phyloP scores from a whole-genome alignment of 2,888 invertebrate genomes.

The Leptinotarsa juncta region DNA sequence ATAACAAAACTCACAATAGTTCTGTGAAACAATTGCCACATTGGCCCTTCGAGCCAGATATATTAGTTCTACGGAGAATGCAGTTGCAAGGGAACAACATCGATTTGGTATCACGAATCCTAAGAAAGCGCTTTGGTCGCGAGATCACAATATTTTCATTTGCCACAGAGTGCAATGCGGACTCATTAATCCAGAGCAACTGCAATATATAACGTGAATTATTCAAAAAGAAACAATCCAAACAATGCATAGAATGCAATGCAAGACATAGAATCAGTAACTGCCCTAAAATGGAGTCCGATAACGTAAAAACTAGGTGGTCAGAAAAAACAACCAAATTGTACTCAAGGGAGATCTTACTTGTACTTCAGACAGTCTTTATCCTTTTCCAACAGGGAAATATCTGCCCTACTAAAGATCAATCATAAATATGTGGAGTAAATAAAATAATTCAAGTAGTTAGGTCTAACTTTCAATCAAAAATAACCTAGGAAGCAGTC shows the following conservation, averaged over 20 bases:
- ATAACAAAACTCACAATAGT: background rate
- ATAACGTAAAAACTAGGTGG: too few relatives aligned
- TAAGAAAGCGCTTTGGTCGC: background rate
- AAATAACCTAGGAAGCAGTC: background rate
- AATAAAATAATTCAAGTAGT: background rate
- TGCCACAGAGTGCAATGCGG: background rate
- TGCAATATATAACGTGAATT: background rate
- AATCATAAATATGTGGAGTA: background rate
- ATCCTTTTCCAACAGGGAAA: background rate
- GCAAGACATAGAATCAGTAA: too few relatives aligned
- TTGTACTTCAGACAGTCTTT: too few relatives aligned
- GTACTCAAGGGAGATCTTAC: too few relatives aligned
- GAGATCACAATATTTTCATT: background rate
- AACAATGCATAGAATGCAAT: too few relatives aligned
- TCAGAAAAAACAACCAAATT: too few relatives aligned
- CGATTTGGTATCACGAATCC: background rate
- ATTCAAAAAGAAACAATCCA: too few relatives aligned
- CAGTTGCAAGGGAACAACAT: background rate
- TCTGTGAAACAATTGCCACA: background rate
- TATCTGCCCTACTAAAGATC: background rate
- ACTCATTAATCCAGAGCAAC: background rate
- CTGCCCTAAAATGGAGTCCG: too few relatives aligned
- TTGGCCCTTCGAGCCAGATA: background rate
- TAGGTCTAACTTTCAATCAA: background rate
- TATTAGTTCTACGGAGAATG: background rate